A percentile compares a stretch with the other conserved stretches of the same genome.
phyloP scores from a whole-genome alignment of 1,140 invertebrate genomes.

The Zaprionus capensis region DNA sequence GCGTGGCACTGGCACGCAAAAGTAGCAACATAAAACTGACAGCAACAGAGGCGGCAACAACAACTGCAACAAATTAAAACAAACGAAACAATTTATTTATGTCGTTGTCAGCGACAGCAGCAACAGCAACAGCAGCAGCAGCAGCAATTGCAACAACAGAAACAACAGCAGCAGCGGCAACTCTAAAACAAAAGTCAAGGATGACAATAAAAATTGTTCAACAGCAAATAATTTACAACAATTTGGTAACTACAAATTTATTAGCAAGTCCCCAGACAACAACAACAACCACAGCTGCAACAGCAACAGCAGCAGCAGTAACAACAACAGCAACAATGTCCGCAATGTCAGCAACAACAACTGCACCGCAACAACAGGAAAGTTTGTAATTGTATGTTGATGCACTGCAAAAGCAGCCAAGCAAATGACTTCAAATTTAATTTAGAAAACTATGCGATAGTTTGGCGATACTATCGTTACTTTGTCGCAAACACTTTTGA shows the following conservation, averaged over 20 bases:
- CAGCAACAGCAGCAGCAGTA: slow-evolving; percentile 4
- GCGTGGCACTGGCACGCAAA: slow-evolving; percentile 25
- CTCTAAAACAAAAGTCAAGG: slow-evolving; percentile 49
- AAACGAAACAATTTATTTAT: slow-evolving; percentile 60
- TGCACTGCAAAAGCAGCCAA: not conserved
- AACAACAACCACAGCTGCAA: slow-evolving; percentile 18
- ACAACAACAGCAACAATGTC: not conserved
- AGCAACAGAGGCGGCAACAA: slow-evolving; percentile 52
- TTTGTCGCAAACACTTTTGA: not conserved
- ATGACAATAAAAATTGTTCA: slow-evolving; percentile 45
- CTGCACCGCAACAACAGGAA: slow-evolving; percentile 24
- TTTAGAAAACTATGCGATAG: not conserved
- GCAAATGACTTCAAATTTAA: not conserved
- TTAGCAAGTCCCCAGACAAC: slow-evolving; percentile 24
- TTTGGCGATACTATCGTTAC: not conserved
- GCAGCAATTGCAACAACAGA: too few species aligned
- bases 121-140: not conserved
- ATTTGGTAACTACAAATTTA: slow-evolving; percentile 51
- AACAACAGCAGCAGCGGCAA: slow-evolving; percentile 24
- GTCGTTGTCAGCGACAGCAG: slow-evolving; percentile 50
- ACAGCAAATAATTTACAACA: slow-evolving; percentile 54
- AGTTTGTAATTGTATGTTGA: not conserved
- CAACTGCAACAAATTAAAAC: slow-evolving; percentile 60
- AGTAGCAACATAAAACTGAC: slow-evolving; percentile 77
- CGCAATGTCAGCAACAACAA: slow-evolving; percentile 42